Percentiles rank a stretch among this genome's conserved stretches.
Evolutionary conservation across 2,797 vertebrate species (phyloP).

Genomic region (Rhinoraja longicauda): DNA sequence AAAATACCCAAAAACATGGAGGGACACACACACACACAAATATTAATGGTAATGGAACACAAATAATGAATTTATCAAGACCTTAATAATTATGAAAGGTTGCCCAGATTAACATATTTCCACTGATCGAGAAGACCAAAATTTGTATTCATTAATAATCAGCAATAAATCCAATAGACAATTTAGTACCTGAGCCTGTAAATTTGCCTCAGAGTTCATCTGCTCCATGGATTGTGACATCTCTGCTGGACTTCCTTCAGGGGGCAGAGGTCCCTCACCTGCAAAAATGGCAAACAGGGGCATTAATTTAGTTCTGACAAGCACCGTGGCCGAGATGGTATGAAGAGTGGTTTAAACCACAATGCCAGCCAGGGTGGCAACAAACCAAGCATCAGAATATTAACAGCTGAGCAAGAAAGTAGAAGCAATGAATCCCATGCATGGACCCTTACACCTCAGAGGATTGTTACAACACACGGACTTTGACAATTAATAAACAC

Average conservation of each 20-base stretch:
- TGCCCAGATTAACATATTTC: not conserved
- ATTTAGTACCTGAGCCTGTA: constrained; percentile 51
- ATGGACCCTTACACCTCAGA: not conserved
- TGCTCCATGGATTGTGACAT: constrained; percentile 53
- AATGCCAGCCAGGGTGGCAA: not conserved
- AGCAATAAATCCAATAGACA: not conserved
- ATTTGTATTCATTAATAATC: not conserved
- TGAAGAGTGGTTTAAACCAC: not conserved
- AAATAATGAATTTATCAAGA: not conserved
- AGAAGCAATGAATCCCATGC: not conserved
- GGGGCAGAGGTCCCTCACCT: constrained; percentile 62
- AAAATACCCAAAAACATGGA: too few species aligned
- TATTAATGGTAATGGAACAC: not conserved
- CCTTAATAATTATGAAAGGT: not conserved
- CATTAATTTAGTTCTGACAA: not conserved
- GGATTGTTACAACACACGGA: not conserved
- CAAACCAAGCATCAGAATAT: not conserved
- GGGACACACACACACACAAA: not conserved
- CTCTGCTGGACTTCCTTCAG: constrained; percentile 63
- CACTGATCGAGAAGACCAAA: not conserved
- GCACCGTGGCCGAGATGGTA: not conserved
- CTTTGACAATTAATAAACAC: not conserved
- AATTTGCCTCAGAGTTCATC: constrained; percentile 51
- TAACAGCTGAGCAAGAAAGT: not conserved
- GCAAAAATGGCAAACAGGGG: constrained; percentile 53